Percentiles rank a stretch among this genome's conserved stretches.
Conservation (phyloP, 2,888 invertebrate species). For the Sussaba pulchella region DNA sequence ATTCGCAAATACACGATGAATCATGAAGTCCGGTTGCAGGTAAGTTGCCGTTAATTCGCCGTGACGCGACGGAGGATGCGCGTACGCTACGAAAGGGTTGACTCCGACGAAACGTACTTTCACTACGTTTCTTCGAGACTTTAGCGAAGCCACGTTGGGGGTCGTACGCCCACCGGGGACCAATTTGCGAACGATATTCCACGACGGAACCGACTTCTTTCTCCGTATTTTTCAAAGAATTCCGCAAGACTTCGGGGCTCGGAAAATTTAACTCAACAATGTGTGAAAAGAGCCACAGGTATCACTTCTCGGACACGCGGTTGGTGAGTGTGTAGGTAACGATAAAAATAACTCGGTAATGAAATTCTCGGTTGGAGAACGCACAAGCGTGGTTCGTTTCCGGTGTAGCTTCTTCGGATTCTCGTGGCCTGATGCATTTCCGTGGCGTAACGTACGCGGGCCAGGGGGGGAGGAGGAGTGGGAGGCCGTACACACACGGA, state of each 20-base stretch:
- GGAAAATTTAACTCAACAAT: constrained; percentile 16
- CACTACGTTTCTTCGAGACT: constrained; percentile 31
- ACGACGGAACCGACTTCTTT: background rate
- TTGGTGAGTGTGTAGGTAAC: constrained; percentile 11
- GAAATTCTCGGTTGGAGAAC: constrained; percentile 56
- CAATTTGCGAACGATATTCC: constrained; percentile 62
- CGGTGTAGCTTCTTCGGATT: constrained; percentile 50
- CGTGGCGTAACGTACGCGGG: background rate
- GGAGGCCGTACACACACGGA: constrained; percentile 21
- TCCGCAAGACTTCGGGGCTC: constrained; percentile 13
- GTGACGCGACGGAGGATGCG: constrained; percentile 71
- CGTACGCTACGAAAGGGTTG: constrained; percentile 47
- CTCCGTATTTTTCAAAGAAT: constrained; percentile 8
- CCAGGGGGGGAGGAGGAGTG: background rate
- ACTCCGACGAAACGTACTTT: constrained; percentile 11
- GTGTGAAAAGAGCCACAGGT: constrained; percentile 26
- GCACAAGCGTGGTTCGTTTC: constrained; percentile 55
- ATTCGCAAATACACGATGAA: constrained; percentile 60
- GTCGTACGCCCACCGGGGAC: constrained; percentile 48
- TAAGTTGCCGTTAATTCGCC: constrained; percentile 75
- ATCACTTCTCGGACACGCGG: constrained; percentile 51
- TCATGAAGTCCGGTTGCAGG: constrained; percentile 56
- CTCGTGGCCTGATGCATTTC: constrained; percentile 48
- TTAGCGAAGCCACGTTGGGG: constrained; percentile 22
- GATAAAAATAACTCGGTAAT: constrained; percentile 49